phyloP scores from a whole-genome alignment of 2,113 vertebrate genomes.

The Bostrychus sinensis region DNA sequence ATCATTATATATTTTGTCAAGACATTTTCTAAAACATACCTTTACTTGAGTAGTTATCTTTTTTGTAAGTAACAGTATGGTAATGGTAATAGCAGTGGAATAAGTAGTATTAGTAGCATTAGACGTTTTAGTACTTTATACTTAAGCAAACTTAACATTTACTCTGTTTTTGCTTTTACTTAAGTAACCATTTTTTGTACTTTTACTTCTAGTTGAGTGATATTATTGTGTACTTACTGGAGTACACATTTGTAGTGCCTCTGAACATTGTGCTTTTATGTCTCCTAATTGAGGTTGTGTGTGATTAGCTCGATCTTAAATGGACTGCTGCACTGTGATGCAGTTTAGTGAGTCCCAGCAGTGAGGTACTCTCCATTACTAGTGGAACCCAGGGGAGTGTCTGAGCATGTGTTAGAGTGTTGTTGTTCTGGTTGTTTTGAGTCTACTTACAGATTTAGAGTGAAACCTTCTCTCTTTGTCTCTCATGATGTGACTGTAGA shows the following conservation, averaged over 20 bases:
- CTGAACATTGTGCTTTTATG: background rate
- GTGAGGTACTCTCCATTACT: constrained; percentile 19
- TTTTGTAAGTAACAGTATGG: too few species aligned
- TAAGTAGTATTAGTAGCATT: too few species aligned
- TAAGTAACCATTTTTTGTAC: too few species aligned
- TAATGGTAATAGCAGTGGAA: too few species aligned
- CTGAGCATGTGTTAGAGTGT: constrained; percentile 21
- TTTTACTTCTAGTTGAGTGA: too few species aligned
- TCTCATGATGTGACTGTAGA: constrained; percentile 12
- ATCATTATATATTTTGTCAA: too few species aligned
- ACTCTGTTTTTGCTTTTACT: too few species aligned
- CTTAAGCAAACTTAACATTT: too few species aligned
- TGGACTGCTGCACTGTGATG: background rate
- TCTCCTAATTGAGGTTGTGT: constrained; percentile 15
- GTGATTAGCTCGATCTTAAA: constrained; percentile 21
- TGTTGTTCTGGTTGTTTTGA: constrained; percentile 27
- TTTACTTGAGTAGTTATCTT: too few species aligned
- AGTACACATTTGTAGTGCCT: background rate
- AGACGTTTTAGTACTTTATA: too few species aligned
- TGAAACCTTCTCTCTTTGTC: background rate
- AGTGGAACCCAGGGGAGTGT: constrained; percentile 16
- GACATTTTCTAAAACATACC: too few species aligned
- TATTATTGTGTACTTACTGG: too few species aligned
- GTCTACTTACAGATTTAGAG: constrained; percentile 7
- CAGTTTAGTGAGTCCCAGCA: constrained; percentile 9